Evolutionary conservation across 2,888 invertebrate species (phyloP), one percentile per base, ranked within the genome.

Genomic region (Melangyna quadrimaculata): DNA sequence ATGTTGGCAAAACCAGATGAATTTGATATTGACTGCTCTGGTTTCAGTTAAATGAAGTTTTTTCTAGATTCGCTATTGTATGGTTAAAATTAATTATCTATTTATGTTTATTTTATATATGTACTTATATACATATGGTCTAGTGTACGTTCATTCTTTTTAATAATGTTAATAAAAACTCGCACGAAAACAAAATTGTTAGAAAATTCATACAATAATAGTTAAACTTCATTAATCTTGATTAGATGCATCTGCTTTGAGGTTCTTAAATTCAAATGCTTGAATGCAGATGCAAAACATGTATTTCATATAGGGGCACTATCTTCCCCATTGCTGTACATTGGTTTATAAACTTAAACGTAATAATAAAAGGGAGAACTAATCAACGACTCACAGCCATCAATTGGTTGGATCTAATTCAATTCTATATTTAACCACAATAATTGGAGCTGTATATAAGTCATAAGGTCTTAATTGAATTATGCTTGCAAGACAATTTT

Each of bases 321-420:
- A n/a, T 51, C 32, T 53, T 51, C 57, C 45, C 9, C 51, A 67
- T 24, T 5, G 14, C 19, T 65, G 29, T 57, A 9, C 48, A 51
- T 45, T 71, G 10, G 24, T 57, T 40, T 43, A 65, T 3, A 14
- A 45, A 45, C 4, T 51, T 27, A 51, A 14, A 27, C 37, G 14
- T 27, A n/a, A 10, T 22, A 55, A 14, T 29, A 29, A 12, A 40
- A 55, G 10, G 24, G 37, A 22, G 14, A 24, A 9, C n/a, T 27
- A n/a, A 40, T 40, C 40, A 40, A 61, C 61, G 24, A 17, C n/a
- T n/a, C n/a, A 48, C 57, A 35, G 48, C 19, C 70, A 40, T 48
- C 75, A 81, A 81, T 81, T 81, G 75, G 48, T 22, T 17, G 65
- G 32, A 3, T 45, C 45, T 63, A 63, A 80, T 80, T 80, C 37